Evolutionary conservation across 2,113 vertebrate species (phyloP).

Genomic region (Murina feae): DNA sequence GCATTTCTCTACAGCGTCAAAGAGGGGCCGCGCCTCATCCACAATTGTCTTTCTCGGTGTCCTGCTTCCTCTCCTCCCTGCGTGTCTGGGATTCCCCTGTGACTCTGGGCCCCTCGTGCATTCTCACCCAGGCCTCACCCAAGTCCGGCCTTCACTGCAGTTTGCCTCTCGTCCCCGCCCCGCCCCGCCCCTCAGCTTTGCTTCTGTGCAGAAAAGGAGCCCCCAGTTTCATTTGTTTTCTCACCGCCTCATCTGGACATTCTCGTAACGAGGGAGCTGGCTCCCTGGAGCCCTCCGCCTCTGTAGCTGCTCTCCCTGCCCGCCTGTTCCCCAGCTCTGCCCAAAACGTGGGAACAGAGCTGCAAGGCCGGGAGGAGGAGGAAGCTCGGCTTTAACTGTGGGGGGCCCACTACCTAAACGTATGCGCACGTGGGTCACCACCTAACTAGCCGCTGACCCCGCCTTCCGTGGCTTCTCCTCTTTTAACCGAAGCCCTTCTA

Average conservation of each 20-base stretch:
- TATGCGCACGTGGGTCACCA: fast-evolving
- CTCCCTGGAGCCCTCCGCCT: fast-evolving
- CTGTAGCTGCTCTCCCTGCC: not conserved
- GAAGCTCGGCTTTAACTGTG: fast-evolving
- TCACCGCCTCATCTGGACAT: fast-evolving
- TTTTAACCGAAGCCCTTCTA: not conserved
- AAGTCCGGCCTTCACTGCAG: not conserved
- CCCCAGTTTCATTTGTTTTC: not conserved
- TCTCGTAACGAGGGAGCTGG: fast-evolving
- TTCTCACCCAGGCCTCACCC: not conserved
- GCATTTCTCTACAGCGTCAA: not conserved
- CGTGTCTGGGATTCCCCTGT: fast-evolving
- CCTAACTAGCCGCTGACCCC: fast-evolving
- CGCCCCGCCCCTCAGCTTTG: not conserved
- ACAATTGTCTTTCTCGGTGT: not conserved
- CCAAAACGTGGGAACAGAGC: not conserved
- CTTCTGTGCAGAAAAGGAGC: not conserved
- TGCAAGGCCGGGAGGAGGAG: not conserved
- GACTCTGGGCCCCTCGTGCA: fast-evolving
- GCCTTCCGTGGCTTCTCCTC: fast-evolving
- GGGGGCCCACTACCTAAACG: fast-evolving
- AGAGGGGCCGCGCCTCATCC: not conserved
- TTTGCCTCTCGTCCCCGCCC: fast-evolving
- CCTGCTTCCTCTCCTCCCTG: not conserved
- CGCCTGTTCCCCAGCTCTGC: fast-evolving